Conservation (phyloP, 2,113 vertebrate species). For the Fulmarus glacialis region DNA sequence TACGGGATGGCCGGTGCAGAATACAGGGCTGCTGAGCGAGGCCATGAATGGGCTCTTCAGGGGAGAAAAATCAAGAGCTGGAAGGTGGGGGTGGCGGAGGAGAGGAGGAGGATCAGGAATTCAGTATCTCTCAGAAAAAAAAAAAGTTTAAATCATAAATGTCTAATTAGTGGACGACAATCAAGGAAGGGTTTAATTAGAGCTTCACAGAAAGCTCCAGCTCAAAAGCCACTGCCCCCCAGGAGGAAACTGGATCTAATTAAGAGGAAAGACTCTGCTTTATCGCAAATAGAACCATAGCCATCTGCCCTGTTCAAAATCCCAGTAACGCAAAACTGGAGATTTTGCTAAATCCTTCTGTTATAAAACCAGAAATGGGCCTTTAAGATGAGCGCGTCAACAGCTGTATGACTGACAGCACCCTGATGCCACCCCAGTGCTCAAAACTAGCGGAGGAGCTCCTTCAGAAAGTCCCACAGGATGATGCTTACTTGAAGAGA, state of each 20-base stretch:
- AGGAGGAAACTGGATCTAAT: slow-evolving; percentile 58
- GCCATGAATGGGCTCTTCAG: neutral
- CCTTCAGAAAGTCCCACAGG: neutral
- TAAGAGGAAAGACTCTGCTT: slow-evolving; percentile 42
- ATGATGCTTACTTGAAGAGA: neutral
- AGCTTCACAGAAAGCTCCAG: slow-evolving; percentile 37
- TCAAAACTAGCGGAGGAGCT: neutral
- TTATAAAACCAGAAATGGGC: slow-evolving; percentile 39
- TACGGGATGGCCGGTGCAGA: accelerated
- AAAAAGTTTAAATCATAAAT: neutral
- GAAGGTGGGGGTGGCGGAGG: neutral
- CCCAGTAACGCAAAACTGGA: neutral
- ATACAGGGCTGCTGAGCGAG: neutral
- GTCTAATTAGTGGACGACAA: slow-evolving; percentile 55
- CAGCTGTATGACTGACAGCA: neutral
- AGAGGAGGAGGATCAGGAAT: neutral
- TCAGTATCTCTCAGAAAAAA: neutral
- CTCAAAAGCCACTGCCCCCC: slow-evolving; percentile 41
- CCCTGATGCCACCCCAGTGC: neutral
- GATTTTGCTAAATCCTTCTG: slow-evolving; percentile 45
- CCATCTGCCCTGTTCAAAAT: slow-evolving; percentile 67
- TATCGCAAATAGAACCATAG: neutral
- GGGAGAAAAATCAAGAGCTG: neutral
- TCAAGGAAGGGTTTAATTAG: slow-evolving; percentile 62
- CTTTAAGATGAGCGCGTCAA: neutral